phyloP scores from a whole-genome alignment of 2,797 vertebrate genomes.

The Dryobates pubescens region DNA sequence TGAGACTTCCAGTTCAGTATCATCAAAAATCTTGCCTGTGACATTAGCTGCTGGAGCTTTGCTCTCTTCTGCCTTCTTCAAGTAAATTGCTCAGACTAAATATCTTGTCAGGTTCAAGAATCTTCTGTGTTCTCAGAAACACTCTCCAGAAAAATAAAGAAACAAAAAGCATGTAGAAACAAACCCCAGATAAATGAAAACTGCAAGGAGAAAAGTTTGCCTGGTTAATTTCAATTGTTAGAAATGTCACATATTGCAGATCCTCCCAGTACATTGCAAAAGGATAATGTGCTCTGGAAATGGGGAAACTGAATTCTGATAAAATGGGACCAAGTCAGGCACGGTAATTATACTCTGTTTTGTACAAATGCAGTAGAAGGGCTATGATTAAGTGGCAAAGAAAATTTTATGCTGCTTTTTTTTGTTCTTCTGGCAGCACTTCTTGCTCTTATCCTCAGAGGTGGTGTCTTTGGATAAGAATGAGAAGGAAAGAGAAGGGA shows the following conservation, averaged over 20 bases:
- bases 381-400: not conserved
- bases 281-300: not conserved
- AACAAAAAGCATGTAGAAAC: not conserved
- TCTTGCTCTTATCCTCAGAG: not conserved
- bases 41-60: not conserved
- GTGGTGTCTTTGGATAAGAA: not conserved
- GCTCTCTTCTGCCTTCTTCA: not conserved
- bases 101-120: not conserved
- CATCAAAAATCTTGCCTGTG: conserved; percentile 2
- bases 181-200: not conserved
- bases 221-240: not conserved
- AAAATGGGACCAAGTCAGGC: not conserved
- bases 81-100: not conserved
- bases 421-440: not conserved
- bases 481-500: not conserved
- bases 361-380: not conserved
- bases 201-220: not conserved
- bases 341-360: not conserved
- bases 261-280: not conserved
- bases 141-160: not conserved
- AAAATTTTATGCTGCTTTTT: not conserved
- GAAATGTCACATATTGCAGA: not conserved
- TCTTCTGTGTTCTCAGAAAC: not conserved
- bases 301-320: not conserved
- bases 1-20: conserved; percentile 44